phyloP scores from a whole-genome alignment of 2,113 vertebrate genomes.

The Chionomys nivalis region DNA sequence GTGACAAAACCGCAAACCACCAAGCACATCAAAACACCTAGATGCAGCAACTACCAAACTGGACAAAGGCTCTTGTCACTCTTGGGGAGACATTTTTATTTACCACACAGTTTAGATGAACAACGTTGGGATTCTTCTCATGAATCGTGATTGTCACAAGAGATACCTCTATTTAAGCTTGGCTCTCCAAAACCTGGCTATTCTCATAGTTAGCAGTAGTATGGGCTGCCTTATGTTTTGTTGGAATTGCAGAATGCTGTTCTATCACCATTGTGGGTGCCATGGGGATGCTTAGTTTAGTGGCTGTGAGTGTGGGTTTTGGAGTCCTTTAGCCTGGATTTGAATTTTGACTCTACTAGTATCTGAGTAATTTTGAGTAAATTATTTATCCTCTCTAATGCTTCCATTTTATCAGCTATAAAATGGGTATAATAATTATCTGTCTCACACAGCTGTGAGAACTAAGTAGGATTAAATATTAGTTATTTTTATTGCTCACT shows the following conservation, averaged over 20 bases:
- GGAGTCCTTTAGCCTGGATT: not conserved
- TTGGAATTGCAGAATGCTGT: not conserved
- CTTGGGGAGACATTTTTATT: constrained; percentile 22
- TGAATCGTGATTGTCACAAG: not conserved
- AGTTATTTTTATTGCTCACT: not conserved
- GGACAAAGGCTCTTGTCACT: not conserved
- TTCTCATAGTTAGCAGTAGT: not conserved
- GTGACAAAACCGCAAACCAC: not conserved
- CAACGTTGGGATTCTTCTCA: not conserved
- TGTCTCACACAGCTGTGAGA: not conserved
- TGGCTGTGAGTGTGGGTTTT: not conserved
- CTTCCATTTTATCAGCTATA: constrained; percentile 52
- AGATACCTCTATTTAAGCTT: constrained; percentile 31
- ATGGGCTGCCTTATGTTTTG: not conserved
- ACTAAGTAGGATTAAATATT: constrained; percentile 44
- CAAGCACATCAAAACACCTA: not conserved
- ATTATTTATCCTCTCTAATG: constrained; percentile 49
- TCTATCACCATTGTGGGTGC: not conserved
- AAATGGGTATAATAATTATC: not conserved
- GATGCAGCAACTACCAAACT: not conserved
- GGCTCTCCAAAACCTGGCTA: not conserved
- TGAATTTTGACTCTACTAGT: not conserved
- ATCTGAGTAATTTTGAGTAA: constrained; percentile 51
- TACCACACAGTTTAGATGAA: not conserved
- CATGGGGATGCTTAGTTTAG: not conserved